phyloP scores from a whole-genome alignment of 2,797 vertebrate species.

The Scomberomorus guttatus region DNA sequence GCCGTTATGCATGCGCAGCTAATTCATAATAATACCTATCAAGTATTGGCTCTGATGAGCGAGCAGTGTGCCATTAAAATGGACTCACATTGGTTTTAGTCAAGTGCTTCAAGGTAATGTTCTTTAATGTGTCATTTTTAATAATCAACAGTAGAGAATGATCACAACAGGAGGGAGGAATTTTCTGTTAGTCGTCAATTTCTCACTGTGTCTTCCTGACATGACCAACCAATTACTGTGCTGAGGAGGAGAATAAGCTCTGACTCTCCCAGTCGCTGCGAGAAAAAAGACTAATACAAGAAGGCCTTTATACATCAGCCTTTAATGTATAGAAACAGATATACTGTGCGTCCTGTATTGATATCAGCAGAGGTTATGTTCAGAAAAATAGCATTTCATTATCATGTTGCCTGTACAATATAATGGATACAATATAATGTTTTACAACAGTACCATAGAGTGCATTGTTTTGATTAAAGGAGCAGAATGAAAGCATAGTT shows the following conservation, averaged over 20 bases:
- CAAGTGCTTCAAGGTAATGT: slow-evolving; percentile 75
- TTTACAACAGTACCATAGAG: background rate
- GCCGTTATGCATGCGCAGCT: slow-evolving; percentile 64
- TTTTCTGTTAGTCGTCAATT: slow-evolving; percentile 76
- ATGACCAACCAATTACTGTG: slow-evolving; percentile 77
- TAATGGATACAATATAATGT: background rate
- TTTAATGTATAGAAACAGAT: slow-evolving; percentile 43
- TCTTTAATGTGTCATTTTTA: slow-evolving; percentile 80
- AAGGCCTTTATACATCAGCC: slow-evolving; percentile 42
- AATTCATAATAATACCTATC: slow-evolving; percentile 79
- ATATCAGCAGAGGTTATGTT: slow-evolving; percentile 15
- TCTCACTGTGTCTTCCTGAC: slow-evolving; percentile 73
- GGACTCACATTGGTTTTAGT: slow-evolving; percentile 75
- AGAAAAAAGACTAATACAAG: slow-evolving; percentile 43
- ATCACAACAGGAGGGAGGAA: slow-evolving; percentile 74
- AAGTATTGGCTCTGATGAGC: slow-evolving; percentile 69
- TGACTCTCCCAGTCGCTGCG: slow-evolving; percentile 30
- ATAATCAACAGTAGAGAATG: slow-evolving; percentile 73
- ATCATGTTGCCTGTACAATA: background rate
- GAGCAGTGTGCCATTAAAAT: slow-evolving; percentile 73
- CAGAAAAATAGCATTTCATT: background rate
- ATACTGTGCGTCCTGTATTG: slow-evolving; percentile 19
- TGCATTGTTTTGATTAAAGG: background rate
- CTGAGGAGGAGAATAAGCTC: slow-evolving; percentile 57
- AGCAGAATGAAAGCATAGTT: background rate